Evolutionary conservation across 2,797 vertebrate genomes (phyloP).

Genomic region (Pangasius larnaudii): DNA sequence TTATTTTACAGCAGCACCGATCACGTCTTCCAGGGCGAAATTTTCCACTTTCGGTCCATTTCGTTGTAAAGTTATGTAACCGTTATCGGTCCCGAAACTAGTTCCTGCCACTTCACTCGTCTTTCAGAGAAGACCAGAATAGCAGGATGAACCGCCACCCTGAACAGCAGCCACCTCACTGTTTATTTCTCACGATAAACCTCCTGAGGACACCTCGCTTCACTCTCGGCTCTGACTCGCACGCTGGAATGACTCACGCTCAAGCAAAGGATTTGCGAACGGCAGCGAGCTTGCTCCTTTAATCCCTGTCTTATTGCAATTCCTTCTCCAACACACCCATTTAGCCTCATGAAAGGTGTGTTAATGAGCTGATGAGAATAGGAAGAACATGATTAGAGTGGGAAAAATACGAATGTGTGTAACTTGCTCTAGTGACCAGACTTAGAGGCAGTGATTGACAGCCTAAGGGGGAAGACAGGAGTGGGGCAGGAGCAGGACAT

Average conservation of each 20-base stretch:
- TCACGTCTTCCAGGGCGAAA: neutral
- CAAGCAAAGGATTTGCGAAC: neutral
- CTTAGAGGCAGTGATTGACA: no score
- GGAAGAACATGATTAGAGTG: neutral
- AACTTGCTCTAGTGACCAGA: neutral
- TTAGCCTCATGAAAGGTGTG: neutral
- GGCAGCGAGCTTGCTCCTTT: neutral
- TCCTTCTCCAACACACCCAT: conserved; percentile 5
- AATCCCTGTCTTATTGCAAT: neutral
- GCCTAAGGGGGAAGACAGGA: neutral
- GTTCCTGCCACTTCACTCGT: neutral
- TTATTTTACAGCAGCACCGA: no score
- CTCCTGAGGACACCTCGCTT: neutral
- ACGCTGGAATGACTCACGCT: neutral
- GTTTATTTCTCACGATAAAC: conserved; percentile 23
- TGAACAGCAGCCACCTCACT: conserved; percentile 21
- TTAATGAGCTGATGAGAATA: neutral
- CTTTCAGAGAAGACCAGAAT: conserved; percentile 35
- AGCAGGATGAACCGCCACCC: conserved; percentile 37
- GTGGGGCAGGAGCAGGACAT: neutral
- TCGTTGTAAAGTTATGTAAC: neutral
- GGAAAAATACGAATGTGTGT: neutral
- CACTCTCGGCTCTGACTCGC: neutral
- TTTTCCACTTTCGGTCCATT: neutral
- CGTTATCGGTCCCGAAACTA: conserved; percentile 2